phyloP scores from a whole-genome alignment of 2,113 vertebrate species.

The Himantopus leucocephalus region DNA sequence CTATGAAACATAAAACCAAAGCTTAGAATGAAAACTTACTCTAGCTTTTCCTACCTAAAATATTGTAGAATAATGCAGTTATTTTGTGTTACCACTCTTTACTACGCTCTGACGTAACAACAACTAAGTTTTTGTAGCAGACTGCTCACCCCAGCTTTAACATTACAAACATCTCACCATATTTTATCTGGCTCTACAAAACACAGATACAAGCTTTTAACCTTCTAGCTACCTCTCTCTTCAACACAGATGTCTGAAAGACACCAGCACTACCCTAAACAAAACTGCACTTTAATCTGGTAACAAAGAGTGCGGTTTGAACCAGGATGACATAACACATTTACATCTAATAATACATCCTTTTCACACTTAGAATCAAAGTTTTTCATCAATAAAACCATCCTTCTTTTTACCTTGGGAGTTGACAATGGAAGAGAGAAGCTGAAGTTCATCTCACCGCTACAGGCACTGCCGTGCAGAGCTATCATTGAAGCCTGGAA shows the following conservation, averaged over 20 bases:
- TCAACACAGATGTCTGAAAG: background rate
- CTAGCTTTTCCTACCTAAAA: background rate
- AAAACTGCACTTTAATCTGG: background rate
- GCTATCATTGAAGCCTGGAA: constrained; percentile 84
- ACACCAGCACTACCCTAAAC: background rate
- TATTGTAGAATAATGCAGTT: background rate
- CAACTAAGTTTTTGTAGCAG: background rate
- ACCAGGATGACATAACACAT: background rate
- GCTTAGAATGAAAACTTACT: background rate
- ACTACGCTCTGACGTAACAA: background rate
- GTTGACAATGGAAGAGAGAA: constrained; percentile 74
- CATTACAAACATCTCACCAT: background rate
- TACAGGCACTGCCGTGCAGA: constrained; percentile 81
- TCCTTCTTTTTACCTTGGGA: constrained; percentile 78
- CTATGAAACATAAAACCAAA: background rate
- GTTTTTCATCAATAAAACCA: background rate
- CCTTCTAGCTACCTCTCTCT: background rate
- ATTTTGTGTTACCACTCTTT: background rate
- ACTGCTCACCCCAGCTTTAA: background rate
- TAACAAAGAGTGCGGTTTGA: background rate
- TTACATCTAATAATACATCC: background rate
- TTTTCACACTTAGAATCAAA: background rate
- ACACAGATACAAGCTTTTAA: background rate
- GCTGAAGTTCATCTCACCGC: constrained; percentile 72
- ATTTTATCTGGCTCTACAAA: background rate